Evolutionary conservation across 2,888 invertebrate genomes (phyloP), one percentile per base, ranked within the genome.

Genomic region (Lymantria dispar): DNA sequence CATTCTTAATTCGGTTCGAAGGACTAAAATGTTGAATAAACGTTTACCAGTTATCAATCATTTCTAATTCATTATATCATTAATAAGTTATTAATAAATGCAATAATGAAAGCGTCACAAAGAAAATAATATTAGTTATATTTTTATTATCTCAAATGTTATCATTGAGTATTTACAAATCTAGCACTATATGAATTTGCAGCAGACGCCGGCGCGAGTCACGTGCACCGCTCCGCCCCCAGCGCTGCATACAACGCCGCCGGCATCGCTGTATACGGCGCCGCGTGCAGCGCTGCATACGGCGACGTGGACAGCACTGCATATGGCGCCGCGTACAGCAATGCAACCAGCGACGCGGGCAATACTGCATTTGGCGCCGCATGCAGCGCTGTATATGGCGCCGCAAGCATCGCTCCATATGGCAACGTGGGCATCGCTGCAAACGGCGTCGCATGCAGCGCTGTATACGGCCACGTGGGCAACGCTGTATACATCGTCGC

Each of bases 141-240:
- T 22, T 22, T n/a, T 2, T 22, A 22, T 22, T 22, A 22, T 3
- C 22, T 22, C 22, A 22, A 22, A 22, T 22, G 22, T 22, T n/a
- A n/a, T n/a, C n/a, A n/a, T n/a, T n/a, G n/a, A n/a, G n/a, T n/a
- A n/a, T n/a, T n/a, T n/a, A n/a, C n/a, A n/a, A n/a, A n/a, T n/a
- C n/a, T n/a, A n/a, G n/a, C n/a, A n/a, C n/a, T n/a, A n/a, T n/a
- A n/a, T 59, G 65, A 62, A 50, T 22, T 56, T 65, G 59, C 45
- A 55, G 65, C 54, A 63, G 58, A 63, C 47, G 9, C 0, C 36
- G 5, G 15, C 38, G 37, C 47, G 45, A 54, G 53, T 56, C 57
- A 58, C 52, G 54, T 47, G 58, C 58, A 48, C 45, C 48, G 51
- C 43, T 48, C 41, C 45, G 39, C 8, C 3, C 13, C 39, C n/a